Evolutionary conservation across 2,797 vertebrate genomes (phyloP).

Genomic region (Hyperoplus immaculatus): DNA sequence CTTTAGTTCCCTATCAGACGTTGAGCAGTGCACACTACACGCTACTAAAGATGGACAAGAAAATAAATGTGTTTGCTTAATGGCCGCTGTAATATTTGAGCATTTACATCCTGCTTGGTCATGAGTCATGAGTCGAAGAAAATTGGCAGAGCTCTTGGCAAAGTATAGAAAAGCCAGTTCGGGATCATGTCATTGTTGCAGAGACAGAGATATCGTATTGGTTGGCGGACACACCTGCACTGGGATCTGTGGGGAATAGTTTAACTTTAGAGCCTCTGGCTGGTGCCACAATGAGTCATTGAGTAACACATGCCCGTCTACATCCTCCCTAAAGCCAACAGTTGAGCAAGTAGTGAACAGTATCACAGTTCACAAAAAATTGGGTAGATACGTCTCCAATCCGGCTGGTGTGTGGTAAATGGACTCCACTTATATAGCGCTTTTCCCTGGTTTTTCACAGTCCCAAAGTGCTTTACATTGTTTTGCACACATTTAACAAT

Average conservation of each 20-base stretch:
- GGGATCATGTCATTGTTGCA: neutral
- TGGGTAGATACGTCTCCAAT: too few relatives aligned
- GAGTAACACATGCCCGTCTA: neutral
- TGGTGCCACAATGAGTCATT: neutral
- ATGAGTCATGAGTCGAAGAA: neutral
- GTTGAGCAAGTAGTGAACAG: too few relatives aligned
- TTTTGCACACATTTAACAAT: too few relatives aligned
- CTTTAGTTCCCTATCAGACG: conserved; percentile 19
- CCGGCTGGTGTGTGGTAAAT: too few relatives aligned
- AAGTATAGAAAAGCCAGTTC: neutral
- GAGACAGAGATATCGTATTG: neutral
- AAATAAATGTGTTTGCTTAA: neutral
- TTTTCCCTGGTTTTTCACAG: too few relatives aligned
- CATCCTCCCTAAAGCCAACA: neutral
- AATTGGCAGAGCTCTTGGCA: neutral
- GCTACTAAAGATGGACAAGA: neutral
- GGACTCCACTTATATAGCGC: too few relatives aligned
- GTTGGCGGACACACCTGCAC: neutral
- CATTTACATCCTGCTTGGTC: neutral
- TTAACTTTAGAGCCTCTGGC: neutral
- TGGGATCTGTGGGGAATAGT: neutral
- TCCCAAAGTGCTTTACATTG: too few relatives aligned
- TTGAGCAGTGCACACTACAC: conserved; percentile 23
- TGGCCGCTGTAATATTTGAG: neutral
- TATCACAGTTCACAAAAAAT: too few relatives aligned